Evolutionary conservation across 2,113 vertebrate genomes (phyloP).

Genomic region (Vulpes lagopus): DNA sequence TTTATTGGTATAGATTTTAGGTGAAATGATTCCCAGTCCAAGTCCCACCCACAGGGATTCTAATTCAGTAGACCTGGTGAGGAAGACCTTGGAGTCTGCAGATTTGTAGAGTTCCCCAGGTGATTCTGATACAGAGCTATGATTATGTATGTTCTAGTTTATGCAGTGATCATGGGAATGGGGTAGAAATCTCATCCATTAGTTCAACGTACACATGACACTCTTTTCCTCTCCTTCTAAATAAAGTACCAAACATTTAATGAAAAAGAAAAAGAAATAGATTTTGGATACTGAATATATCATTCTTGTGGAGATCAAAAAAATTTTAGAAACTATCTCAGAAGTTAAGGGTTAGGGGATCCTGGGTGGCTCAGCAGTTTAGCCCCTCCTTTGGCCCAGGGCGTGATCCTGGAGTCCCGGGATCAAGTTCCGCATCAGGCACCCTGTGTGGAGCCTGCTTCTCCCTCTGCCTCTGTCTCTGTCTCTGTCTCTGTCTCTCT

Average conservation of each 20-base stretch:
- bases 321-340: background rate
- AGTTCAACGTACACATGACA: background rate
- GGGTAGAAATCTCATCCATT: background rate
- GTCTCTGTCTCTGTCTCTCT: too few species aligned
- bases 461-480: too few species aligned
- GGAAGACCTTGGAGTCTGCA: background rate
- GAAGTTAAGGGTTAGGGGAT: background rate
- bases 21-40: background rate
- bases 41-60: background rate
- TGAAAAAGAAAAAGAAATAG: background rate
- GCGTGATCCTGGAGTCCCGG: too few species aligned
- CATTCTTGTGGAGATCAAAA: background rate
- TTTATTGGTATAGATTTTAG: background rate
- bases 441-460: too few species aligned
- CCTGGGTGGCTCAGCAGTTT: too few species aligned
- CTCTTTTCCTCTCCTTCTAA: background rate
- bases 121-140: background rate
- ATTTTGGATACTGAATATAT: background rate
- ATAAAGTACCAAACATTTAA: conserved; percentile 4
- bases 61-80: background rate
- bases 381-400: too few species aligned
- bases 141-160: background rate
- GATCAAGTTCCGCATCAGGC: too few species aligned
- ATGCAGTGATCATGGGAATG: background rate
- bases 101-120: background rate